Percentiles rank a stretch among this genome's conserved stretches.
These are phyloP conservation scores for Leucophenga varia DNA, from an alignment of 1,140 invertebrate species.

Conservation along the genomic window DNA sequence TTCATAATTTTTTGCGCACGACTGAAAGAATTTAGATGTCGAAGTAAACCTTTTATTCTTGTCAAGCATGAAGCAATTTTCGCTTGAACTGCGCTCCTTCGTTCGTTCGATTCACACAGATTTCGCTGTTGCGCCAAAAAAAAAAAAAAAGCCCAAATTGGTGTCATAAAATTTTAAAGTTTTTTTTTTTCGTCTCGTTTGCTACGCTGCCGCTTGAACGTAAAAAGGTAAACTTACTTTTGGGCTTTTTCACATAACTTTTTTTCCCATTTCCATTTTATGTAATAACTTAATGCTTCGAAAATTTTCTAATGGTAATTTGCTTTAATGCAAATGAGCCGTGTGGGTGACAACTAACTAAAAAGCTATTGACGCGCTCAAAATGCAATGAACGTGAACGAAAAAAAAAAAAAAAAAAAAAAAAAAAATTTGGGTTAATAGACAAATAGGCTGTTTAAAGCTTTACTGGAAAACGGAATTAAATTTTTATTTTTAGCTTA, in stretches of 20 bases:
- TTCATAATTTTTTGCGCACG: too few relatives aligned
- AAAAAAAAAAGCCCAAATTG: too few relatives aligned
- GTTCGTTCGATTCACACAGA: too few relatives aligned
- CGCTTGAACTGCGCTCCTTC: too few relatives aligned
- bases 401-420: background rate
- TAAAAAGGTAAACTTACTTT: too few relatives aligned
- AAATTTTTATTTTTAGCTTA: too few relatives aligned
- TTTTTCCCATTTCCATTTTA: slow-evolving; percentile 5
- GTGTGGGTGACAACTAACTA: slow-evolving; percentile 51
- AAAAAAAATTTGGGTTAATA: background rate
- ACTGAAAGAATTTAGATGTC: too few relatives aligned
- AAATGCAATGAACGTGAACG: background rate
- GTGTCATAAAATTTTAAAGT: slow-evolving; percentile 53
- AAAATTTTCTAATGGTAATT: slow-evolving; percentile 51
- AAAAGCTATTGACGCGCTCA: slow-evolving; percentile 15
- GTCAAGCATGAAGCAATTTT: too few relatives aligned
- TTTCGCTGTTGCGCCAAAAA: too few relatives aligned
- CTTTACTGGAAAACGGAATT: background rate
- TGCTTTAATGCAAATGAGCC: slow-evolving; percentile 54
- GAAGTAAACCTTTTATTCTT: too few relatives aligned
- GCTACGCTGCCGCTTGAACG: too few relatives aligned
- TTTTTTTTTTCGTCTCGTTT: slow-evolving; percentile 25
- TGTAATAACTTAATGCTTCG: slow-evolving; percentile 45
- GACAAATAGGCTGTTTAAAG: background rate
- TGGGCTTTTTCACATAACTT: background rate